Base-by-base conservation (phyloP, 2,797 vertebrate genomes). In the Loris lydekkerianus region DNA sequence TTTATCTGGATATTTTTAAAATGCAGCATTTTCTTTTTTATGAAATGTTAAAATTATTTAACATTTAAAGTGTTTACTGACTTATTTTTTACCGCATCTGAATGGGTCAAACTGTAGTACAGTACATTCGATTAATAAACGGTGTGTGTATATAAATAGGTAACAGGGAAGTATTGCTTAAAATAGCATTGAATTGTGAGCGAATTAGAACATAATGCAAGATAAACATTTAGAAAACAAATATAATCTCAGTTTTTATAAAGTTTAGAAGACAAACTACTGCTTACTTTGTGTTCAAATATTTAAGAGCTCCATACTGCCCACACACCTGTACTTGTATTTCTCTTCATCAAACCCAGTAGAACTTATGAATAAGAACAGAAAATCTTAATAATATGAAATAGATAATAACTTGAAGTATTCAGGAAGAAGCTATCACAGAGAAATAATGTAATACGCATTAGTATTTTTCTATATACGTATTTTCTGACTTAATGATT, bases 141-240 rank as follows among this genome's bases (percentile, higher is more conserved):
- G 58, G 11, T 78, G 43, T 76, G 37, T 10, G 37, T 81, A 20
- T 13, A 1, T 58, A 89, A 58, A 43, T n/a, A 23, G n/a, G 53
- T 27, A 10, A 88, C 0, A 8, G 17, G 83, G 84, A 84, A 20
- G 20, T 88, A 69, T 58, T 93, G 60, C 31, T 89, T 95, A 86
- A 83, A 77, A 84, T 76, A 63, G 1, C 1, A 5, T 20, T 27
- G 86, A 95, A 94, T 86, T 82, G 49, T 91, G 94, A 94, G 63
- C 34, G 63, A 95, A 85, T 96, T 73, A 14, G 9, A 17, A 1
- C 67, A 27, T 8, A 70, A 0, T 91, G 56, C 86, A 91, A 84
- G 37, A 92, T 40, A 60, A 91, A 27, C 9, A 2, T 89, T 88
- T 88, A 83, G 29, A 2, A 81, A 91, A 89, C 23, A 37, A 81